Evolutionary conservation across 2,797 vertebrate genomes (phyloP), one percentile per base, ranked within the genome.

Genomic region (Moxostoma hubbsi): DNA sequence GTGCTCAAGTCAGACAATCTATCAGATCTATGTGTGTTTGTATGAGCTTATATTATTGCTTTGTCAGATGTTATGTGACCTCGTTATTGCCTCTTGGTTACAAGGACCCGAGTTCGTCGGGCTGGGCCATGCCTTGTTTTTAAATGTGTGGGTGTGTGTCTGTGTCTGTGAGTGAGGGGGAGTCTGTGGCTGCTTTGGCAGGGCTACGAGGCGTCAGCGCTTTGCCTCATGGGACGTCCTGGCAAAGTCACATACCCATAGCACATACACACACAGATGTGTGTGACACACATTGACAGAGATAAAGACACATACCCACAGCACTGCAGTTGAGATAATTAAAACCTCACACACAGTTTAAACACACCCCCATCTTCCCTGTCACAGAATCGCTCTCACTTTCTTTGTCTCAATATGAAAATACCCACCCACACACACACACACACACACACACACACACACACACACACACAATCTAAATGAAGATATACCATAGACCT

Each of bases 161-260:
- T 24, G 76, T 73, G 59, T 64, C 58, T 70, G 16, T 71, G 70
- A 68, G 71, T 68, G 77, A 66, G 61, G 83, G 73, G 81, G 81
- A 86, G 90, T 91, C 90, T 91, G 94, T 45, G 93, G 93, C 93
- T 84, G 81, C 10, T 90, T 92, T 94, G 94, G 90, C 92, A 82
- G 90, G 93, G 92, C 93, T 94, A 86, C 1, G 70, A 95, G 95
- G 95, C 94, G 94, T 95, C 95, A 95, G 94, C 16, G 77, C 90
- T 86, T 88, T 90, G 93, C 90, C 94, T 93, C 90, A 53, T 4
- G 94, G 93, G 94, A 93, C 91, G 71, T 89, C 86, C 94, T 94
- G 94, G 92, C 93, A 94, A 83, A 71, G 24, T 58, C 67, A 89
- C 89, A 81, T 88, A 86, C 88, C 88, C 85, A 88, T 88, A 88